phyloP scores from a whole-genome alignment of 2,113 vertebrate genomes.

The Salvelinus namaycush region DNA sequence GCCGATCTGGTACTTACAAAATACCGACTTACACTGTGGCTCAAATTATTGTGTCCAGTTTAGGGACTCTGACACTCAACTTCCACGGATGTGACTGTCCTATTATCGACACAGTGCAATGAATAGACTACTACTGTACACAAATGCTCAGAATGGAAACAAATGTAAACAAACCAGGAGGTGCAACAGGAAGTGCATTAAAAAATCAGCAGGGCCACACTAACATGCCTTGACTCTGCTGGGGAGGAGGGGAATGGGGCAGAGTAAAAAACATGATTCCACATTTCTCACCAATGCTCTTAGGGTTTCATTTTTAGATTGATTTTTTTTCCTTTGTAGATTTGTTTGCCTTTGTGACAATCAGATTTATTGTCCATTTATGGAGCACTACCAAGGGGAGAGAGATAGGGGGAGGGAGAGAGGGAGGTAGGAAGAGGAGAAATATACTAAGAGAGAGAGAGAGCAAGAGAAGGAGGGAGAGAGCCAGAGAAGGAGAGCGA shows the following conservation, averaged over 20 bases:
- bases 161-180: conserved; percentile 40
- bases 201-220: conserved; percentile 64
- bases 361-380: conserved; percentile 46
- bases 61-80: no score
- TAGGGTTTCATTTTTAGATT: conserved; percentile 49
- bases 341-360: conserved; percentile 34
- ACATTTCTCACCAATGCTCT: background rate
- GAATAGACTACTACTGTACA: conserved; percentile 20
- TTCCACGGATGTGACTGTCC: no score
- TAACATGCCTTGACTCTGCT: conserved; percentile 61
- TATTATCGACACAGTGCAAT: background rate
- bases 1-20: no score
- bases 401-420: background rate
- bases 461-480: background rate
- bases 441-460: background rate
- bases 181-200: conserved; percentile 57
- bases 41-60: no score
- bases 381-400: conserved; percentile 18
- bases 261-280: conserved; percentile 27
- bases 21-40: no score
- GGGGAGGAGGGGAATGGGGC: conserved; percentile 36
- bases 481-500: background rate
- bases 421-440: background rate
- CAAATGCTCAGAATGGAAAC: conserved; percentile 41
- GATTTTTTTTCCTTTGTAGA: conserved; percentile 24